These are phyloP conservation scores for Luehdorfia chinensis DNA, from an alignment of 1,140 invertebrate species.

Conservation along the genomic window DNA sequence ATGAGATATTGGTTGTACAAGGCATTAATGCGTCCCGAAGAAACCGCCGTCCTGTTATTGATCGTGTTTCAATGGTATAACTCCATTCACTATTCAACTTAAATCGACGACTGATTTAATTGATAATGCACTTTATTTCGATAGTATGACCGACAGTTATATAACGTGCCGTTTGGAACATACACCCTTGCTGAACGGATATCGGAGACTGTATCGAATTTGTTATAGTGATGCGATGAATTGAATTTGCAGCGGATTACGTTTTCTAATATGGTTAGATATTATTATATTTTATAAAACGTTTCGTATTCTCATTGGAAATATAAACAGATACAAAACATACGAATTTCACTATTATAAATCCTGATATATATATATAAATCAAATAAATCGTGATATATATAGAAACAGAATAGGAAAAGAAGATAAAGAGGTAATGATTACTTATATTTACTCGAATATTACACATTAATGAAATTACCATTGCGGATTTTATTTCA, in stretches of 20 bases:
- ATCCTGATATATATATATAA: no score
- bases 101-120: constrained; percentile 4
- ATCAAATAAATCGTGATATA: no score
- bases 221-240: background rate
- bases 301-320: no score
- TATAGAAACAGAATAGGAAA: no score
- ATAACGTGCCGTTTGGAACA: background rate
- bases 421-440: no score
- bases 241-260: background rate
- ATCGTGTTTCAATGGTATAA: background rate
- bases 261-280: no score
- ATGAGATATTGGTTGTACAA: constrained; percentile 34
- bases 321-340: no score
- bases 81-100: background rate
- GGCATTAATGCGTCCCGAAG: constrained; percentile 32
- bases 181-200: background rate
- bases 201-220: background rate
- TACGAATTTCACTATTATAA: no score
- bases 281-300: no score
- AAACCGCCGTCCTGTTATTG: constrained; percentile 17
- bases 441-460: no score
- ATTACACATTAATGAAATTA: no score
- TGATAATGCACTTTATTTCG: constrained; percentile 9
- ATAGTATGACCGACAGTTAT: background rate
- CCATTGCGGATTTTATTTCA: no score